These are phyloP conservation scores for Cepphus grylle DNA, from an alignment of 2,113 vertebrate genomes.

Conservation along the genomic window DNA sequence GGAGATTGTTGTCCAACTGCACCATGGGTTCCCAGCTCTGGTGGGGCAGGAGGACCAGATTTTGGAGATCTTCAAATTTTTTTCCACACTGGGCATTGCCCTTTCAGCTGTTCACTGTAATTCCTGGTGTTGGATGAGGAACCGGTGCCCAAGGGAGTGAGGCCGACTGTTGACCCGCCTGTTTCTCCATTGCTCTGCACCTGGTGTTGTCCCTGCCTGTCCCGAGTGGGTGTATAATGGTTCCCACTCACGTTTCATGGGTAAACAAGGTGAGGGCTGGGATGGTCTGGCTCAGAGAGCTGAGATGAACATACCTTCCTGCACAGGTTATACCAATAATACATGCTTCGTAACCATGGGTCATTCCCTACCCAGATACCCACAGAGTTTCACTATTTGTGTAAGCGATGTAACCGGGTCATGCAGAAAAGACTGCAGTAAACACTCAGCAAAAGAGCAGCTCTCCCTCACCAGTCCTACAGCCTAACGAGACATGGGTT, in stretches of 20 bases:
- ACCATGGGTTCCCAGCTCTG: neutral
- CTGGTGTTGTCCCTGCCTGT: constrained; percentile 19
- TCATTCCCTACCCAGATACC: neutral
- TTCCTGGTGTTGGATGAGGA: neutral
- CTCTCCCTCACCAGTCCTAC: neutral
- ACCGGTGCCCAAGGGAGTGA: rapidly evolving
- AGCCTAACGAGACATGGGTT: neutral
- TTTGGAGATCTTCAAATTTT: neutral
- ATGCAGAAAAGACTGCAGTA: neutral
- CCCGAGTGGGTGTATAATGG: neutral
- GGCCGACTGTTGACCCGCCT: neutral
- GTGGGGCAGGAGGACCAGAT: neutral
- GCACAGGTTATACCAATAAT: neutral
- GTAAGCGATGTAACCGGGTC: rapidly evolving
- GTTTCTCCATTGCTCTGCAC: neutral
- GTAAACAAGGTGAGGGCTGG: constrained; percentile 28
- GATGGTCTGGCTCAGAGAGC: neutral
- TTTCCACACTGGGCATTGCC: neutral
- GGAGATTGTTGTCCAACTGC: neutral
- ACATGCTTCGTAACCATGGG: neutral
- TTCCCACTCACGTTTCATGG: neutral
- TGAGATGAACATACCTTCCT: neutral
- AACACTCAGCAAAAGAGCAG: neutral
- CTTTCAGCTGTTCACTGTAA: neutral
- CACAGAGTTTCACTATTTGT: neutral